Conservation (phyloP, 2,113 vertebrate genomes). For the Ursus arctos region DNA sequence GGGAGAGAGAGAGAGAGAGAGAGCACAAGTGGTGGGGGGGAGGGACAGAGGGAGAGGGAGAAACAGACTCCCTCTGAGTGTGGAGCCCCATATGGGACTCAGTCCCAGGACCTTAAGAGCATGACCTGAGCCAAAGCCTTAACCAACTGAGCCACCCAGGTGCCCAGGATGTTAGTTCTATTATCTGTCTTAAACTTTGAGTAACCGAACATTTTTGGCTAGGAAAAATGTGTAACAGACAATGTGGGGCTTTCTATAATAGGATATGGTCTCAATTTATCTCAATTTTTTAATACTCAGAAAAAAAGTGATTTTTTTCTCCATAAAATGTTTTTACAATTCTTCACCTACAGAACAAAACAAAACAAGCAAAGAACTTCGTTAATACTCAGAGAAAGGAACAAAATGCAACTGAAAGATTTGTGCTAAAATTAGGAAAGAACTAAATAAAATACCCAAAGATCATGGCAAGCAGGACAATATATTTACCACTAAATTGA, state of each 20-base stretch:
- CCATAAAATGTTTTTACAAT: background rate
- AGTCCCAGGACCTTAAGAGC: too few relatives aligned
- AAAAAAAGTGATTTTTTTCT: background rate
- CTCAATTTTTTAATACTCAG: background rate
- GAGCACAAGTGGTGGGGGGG: too few relatives aligned
- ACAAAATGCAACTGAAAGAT: background rate
- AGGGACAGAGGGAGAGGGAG: too few relatives aligned
- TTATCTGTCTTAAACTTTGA: background rate
- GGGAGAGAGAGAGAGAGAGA: too few relatives aligned
- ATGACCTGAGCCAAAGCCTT: too few relatives aligned
- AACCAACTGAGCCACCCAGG: too few relatives aligned
- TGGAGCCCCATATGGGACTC: too few relatives aligned
- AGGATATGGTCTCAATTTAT: background rate
- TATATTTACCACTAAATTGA: background rate
- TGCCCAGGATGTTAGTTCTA: too few relatives aligned
- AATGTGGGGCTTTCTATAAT: background rate
- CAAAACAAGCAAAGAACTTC: background rate
- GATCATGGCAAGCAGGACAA: background rate
- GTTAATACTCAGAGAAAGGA: background rate
- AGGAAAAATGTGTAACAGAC: background rate
- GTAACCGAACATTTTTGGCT: background rate
- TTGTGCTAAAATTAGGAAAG: background rate
- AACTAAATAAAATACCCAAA: background rate
- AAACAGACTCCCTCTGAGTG: too few relatives aligned
- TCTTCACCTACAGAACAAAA: background rate